These are phyloP conservation scores for Mizuhopecten yessoensis DNA, from an alignment of 1,140 invertebrate species.

Conservation along the genomic window DNA sequence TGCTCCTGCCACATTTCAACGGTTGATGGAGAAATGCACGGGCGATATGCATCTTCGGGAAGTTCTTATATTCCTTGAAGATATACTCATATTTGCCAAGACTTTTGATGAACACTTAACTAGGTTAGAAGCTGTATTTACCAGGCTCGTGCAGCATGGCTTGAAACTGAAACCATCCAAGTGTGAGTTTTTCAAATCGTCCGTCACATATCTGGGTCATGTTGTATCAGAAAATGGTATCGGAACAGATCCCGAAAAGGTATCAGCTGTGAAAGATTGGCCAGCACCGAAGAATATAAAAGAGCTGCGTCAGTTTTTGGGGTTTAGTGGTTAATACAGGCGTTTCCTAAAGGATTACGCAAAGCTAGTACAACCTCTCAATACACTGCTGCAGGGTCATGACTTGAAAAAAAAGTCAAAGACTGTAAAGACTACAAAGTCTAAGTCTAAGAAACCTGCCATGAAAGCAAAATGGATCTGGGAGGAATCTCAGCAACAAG, in stretches of 20 bases:
- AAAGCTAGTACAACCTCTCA: slow-evolving; percentile 48
- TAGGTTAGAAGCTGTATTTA: slow-evolving; percentile 69
- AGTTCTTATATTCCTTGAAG: slow-evolving; percentile 71
- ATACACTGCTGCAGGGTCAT: neutral
- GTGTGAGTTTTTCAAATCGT: slow-evolving; percentile 60
- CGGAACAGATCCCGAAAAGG: slow-evolving; percentile 46
- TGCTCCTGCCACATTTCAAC: too few species aligned
- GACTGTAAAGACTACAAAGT: too few species aligned
- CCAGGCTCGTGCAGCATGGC: slow-evolving; percentile 60
- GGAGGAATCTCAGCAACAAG: too few species aligned
- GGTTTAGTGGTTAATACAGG: slow-evolving; percentile 51
- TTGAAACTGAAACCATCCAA: slow-evolving; percentile 66
- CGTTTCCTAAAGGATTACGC: too few species aligned
- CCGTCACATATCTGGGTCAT: slow-evolving; percentile 34
- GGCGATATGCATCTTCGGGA: slow-evolving; percentile 55
- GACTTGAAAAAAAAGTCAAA: too few species aligned
- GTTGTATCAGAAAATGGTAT: slow-evolving; percentile 42
- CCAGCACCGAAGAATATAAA: slow-evolving; percentile 46
- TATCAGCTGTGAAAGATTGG: slow-evolving; percentile 41
- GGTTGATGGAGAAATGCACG: slow-evolving; percentile 60
- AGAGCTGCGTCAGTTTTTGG: slow-evolving; percentile 48
- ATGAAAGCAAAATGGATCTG: too few species aligned
- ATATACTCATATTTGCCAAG: slow-evolving; percentile 70
- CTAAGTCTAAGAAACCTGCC: too few species aligned
- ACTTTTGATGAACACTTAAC: slow-evolving; percentile 66